Evolutionary conservation across 92 coral and sea anemone species (phyloP), one percentile per base, ranked within the genome.

Genomic region (Palythoa heliodiscus): DNA sequence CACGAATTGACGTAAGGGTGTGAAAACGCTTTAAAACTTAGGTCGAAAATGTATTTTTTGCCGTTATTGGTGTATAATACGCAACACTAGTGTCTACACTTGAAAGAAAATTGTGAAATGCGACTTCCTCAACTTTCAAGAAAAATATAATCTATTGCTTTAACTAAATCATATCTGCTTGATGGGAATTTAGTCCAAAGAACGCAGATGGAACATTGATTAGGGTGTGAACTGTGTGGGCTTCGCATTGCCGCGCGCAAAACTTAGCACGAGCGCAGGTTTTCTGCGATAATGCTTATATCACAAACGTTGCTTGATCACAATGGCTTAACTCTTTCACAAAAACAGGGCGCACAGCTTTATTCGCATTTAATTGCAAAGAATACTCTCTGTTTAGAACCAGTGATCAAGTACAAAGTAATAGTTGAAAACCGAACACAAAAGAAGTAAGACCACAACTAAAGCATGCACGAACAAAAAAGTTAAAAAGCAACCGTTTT

Each of bases 291-390:
- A 39, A 66, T 48, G 39, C 29, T 16, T 80, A 47, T 64, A 22
- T 66, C 16, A 22, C 55, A 80, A 66, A 50, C 73, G 39, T 48
- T 40, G 13, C 52, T 48, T 48, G 73, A 64, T 64, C 70, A 80
- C 35, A 67, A 50, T 66, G 52, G 48, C 24, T 15, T 17, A 39
- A 47, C 37, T 43, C 84, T 17, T 67, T 63, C 47, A 64, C 16
- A 67, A 80, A 80, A 35, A 24, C 25, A 23, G 39, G 17, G 39
- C 7, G 43, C 16, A 14, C 23, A 15, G 58, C 22, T 40, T 80
- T 80, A 12, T 80, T 67, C 74, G 22, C 84, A 80, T 73, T 80
- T 80, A 80, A 80, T 80, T 47, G 84, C 73, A 47, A 80, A 80
- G 84, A 80, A 64, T 80, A 10, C 25, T 29, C 60, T 80, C 15